A percentile compares a stretch with the other conserved stretches of the same genome.
Evolutionary conservation across 2,113 vertebrate genomes (phyloP).

Genomic region (Climacteris rufus): DNA sequence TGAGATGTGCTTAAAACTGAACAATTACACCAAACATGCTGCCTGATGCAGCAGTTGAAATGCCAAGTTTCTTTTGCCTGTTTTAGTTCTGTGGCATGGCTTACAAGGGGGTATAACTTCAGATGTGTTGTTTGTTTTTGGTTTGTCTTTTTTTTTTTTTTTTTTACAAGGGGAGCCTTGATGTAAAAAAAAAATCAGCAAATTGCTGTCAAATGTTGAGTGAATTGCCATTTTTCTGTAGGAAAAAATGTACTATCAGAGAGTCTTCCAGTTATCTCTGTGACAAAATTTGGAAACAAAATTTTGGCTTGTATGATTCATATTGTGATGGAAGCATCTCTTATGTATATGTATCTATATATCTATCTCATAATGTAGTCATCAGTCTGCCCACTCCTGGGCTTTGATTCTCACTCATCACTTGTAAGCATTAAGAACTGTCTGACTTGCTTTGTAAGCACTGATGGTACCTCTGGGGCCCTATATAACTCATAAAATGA

Average conservation of each 20-base stretch:
- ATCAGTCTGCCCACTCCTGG: neutral
- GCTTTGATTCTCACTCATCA: neutral
- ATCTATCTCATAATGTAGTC: neutral
- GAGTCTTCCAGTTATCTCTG: neutral
- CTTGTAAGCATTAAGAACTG: neutral
- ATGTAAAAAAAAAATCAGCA: neutral
- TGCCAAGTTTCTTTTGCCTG: neutral
- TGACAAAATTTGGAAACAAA: neutral
- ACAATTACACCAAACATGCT: neutral
- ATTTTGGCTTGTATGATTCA: neutral
- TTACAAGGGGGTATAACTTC: neutral
- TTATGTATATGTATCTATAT: neutral
- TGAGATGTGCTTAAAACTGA: neutral
- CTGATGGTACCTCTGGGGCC: neutral
- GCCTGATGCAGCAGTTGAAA: neutral
- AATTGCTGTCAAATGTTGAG: neutral
- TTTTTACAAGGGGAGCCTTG: neutral
- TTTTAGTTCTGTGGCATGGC: neutral
- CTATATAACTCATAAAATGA: neutral
- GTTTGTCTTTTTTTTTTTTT: no score
- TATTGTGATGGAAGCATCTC: neutral
- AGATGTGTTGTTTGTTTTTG: neutral
- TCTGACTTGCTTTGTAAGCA: neutral
- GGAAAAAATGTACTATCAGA: accelerated
- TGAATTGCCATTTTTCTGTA: neutral